These are phyloP conservation scores for Heliconius congener DNA, from an alignment of 1,140 invertebrate genomes.

Conservation along the genomic window DNA sequence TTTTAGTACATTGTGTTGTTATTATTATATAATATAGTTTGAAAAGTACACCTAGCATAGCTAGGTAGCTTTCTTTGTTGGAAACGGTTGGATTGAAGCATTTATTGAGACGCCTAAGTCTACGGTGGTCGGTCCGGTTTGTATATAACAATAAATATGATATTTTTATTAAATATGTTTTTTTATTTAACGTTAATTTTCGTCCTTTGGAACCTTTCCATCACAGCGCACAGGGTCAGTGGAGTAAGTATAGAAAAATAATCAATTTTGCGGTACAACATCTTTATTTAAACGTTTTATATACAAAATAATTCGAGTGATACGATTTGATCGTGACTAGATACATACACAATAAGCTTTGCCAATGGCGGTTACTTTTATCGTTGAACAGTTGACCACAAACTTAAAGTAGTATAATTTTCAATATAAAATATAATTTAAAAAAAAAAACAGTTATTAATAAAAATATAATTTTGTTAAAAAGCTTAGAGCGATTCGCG, in stretches of 20 bases:
- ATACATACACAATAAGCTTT: slow-evolving; percentile 57
- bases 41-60: slow-evolving; percentile 41
- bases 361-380: slow-evolving; percentile 41
- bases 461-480: slow-evolving; percentile 43
- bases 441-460: not conserved
- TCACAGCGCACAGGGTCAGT: not conserved
- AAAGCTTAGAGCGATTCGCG: slow-evolving; percentile 57
- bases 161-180: slow-evolving; percentile 64
- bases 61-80: slow-evolving; percentile 45
- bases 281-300: slow-evolving; percentile 64
- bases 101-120: slow-evolving; percentile 56
- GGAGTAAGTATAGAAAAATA: not conserved
- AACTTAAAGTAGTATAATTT: not conserved
- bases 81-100: slow-evolving; percentile 52
- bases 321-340: slow-evolving; percentile 69
- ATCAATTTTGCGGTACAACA: not conserved
- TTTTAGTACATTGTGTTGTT: slow-evolving; percentile 32
- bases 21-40: slow-evolving; percentile 4
- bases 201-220: no score
- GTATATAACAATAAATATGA: slow-evolving; percentile 62
- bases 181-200: slow-evolving; percentile 27
- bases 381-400: not conserved
- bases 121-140: slow-evolving; percentile 52
- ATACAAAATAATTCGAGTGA: slow-evolving; percentile 65
- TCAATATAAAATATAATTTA: not conserved